Percentiles rank a stretch among this genome's conserved stretches.
phyloP scores from a whole-genome alignment of 2,113 vertebrate species.

The Colossoma macropomum region DNA sequence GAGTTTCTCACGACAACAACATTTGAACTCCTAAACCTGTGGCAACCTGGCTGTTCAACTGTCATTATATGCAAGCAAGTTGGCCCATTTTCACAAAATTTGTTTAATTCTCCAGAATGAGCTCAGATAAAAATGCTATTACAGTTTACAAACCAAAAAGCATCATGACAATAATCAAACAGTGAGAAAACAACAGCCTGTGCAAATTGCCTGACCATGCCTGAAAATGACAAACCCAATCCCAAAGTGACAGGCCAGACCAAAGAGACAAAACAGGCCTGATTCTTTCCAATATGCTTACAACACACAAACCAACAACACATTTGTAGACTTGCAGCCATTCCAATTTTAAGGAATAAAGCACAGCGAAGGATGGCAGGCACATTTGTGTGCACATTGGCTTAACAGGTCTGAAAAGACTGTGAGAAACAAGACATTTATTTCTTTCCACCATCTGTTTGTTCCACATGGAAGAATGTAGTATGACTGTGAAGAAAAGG shows the following conservation, averaged over 20 bases:
- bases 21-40: not conserved
- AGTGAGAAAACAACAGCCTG: not conserved
- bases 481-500: constrained; percentile 61
- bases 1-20: constrained; percentile 27
- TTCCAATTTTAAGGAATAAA: constrained; percentile 5
- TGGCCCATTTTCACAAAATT: not conserved
- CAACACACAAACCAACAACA: constrained; percentile 10
- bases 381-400: constrained; percentile 28
- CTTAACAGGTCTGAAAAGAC: constrained; percentile 48
- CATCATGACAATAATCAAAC: not conserved
- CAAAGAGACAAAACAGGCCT: not conserved
- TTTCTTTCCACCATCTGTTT: constrained; percentile 77
- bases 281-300: constrained; percentile 14
- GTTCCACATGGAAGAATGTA: constrained; percentile 62
- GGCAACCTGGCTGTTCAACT: not conserved
- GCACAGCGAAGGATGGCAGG: not conserved
- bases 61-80: not conserved
- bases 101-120: not conserved
- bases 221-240: not conserved
- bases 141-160: not conserved
- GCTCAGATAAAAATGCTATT: not conserved
- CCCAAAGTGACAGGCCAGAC: not conserved
- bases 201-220: not conserved
- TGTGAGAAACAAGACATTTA: constrained; percentile 72
- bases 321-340: not conserved